Conservation (phyloP, 2,797 vertebrate species). For the Oreonectes daqikongensis region DNA sequence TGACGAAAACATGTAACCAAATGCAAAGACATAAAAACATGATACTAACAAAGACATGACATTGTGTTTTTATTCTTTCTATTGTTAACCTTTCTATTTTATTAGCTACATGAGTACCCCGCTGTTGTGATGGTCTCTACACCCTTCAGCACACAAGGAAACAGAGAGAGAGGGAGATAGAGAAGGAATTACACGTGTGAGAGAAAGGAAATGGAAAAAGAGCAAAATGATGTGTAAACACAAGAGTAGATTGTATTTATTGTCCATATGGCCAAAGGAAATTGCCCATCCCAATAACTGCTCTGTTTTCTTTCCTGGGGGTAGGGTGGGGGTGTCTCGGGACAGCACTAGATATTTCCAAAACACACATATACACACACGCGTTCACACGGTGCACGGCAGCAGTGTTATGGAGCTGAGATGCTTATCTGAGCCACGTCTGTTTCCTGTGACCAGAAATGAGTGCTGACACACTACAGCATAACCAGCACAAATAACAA, state of each 20-base stretch:
- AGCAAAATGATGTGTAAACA: conserved; percentile 10
- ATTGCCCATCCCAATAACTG: conserved; percentile 38
- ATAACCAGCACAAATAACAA: conserved; percentile 52
- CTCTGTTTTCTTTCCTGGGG: conserved; percentile 42
- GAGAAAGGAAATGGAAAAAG: conserved; percentile 21
- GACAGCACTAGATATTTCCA: conserved; percentile 50
- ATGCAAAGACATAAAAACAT: conserved; percentile 47
- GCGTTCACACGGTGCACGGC: conserved; percentile 18
- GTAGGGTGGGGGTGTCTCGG: not conserved
- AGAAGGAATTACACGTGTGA: conserved; percentile 7
- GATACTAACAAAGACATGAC: conserved; percentile 52
- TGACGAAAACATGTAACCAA: not conserved
- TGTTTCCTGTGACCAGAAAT: conserved; percentile 58
- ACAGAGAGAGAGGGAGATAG: conserved; percentile 12
- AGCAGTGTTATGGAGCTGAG: conserved; percentile 41
- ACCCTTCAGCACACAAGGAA: not conserved
- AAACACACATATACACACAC: conserved; percentile 46
- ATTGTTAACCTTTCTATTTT: not conserved
- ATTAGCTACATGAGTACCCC: not conserved
- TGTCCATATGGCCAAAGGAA: conserved; percentile 46
- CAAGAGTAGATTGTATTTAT: conserved; percentile 51
- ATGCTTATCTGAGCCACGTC: conserved; percentile 48
- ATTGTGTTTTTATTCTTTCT: conserved; percentile 59
- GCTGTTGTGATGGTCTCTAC: conserved; percentile 67
- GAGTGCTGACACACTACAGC: conserved; percentile 37